Evolutionary conservation across 2,797 vertebrate genomes (phyloP).

Genomic region (Anomalospiza imberbis): DNA sequence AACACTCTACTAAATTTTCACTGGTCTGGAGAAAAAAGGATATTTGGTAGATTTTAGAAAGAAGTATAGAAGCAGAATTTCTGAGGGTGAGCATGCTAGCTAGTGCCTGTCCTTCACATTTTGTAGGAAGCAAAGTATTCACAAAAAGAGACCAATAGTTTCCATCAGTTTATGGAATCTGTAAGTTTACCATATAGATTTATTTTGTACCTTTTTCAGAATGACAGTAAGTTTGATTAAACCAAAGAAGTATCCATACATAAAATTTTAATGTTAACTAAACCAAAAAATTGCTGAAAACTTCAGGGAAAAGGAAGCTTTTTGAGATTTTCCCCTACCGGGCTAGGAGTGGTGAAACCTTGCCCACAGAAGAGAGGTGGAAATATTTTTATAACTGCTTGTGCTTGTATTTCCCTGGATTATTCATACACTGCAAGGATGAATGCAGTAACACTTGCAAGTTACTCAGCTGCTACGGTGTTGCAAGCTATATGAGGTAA

Average conservation of each 20-base stretch:
- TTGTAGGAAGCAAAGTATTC: not conserved
- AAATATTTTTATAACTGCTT: not conserved
- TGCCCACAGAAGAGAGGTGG: not conserved
- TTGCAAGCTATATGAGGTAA: conserved; percentile 40
- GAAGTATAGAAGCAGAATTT: not conserved
- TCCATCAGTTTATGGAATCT: not conserved
- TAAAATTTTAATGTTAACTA: not conserved
- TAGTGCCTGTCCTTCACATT: not conserved
- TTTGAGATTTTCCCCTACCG: not conserved
- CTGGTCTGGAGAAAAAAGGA: not conserved
- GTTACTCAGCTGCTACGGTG: not conserved
- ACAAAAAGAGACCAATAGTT: not conserved
- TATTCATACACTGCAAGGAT: not conserved
- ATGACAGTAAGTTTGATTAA: not conserved
- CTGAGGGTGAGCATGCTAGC: not conserved
- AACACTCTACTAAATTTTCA: not conserved
- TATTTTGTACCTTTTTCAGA: not conserved
- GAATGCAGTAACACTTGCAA: not conserved
- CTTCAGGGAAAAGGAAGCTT: not conserved
- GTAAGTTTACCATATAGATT: not conserved
- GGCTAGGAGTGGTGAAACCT: not conserved
- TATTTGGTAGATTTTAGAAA: not conserved
- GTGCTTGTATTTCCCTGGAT: not conserved
- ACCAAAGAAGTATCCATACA: not conserved
- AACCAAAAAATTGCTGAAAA: not conserved